Evolutionary conservation across 2,888 invertebrate genomes (phyloP), one percentile per base, ranked within the genome.

Genomic region (Augochlorella aurata): DNA sequence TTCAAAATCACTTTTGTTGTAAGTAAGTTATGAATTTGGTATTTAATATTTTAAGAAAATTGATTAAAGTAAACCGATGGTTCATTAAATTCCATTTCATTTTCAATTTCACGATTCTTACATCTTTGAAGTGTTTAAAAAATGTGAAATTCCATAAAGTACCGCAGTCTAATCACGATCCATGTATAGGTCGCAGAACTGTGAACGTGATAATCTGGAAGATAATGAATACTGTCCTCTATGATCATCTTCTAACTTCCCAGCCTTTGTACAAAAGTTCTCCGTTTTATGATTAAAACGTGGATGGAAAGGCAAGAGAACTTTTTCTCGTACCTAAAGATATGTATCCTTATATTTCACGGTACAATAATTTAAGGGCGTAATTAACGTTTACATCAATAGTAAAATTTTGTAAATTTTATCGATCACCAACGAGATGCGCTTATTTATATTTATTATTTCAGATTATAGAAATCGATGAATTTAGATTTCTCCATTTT

Each of bases 151-250:
- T 14, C 58, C 24, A 14, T 14, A 24, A 58, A 24, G 24, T 58
- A 14, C 24, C 10, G 68, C 54, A 58, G 54, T 58, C 21, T 24
- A 58, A 58, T 58, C 58, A 14, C 14, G 24, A 58, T 21, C 14
- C 58, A 58, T 58, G 14, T 58, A 58, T 24, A 21, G 24, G 24
- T 58, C 58, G 24, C 12, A 14, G 24, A 58, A 58, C 58, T 24
- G 14, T 44, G 50, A 68, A 14, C 47, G 52, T n/a, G n/a, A 70
- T 24, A 50, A 54, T 45, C 68, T 16, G 24, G 1, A 24, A 58
- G 58, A 24, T 58, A 58, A 63, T 29, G 24, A 29, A 63, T 29
- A 63, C 38, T 63, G 63, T 63, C 63, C 63, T 63, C 24, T 38
- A 58, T 58, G 58, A 58, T 58, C 24, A 14, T 58, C 58, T 58